These are phyloP conservation scores for Microchrysa polita DNA, from an alignment of 2,888 invertebrate species.

Conservation along the genomic window DNA sequence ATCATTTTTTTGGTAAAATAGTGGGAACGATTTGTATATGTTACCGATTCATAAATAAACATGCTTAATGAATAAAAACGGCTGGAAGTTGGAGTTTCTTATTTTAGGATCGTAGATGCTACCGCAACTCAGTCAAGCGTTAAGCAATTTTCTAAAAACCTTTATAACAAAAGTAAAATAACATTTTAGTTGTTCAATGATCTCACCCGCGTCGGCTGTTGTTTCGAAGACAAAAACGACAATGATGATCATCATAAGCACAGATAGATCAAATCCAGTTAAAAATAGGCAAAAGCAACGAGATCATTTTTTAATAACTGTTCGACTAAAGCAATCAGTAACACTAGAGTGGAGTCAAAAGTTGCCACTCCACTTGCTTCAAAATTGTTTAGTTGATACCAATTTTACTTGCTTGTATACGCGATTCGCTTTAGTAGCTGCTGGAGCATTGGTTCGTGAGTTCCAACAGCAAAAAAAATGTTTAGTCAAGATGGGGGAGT, in stretches of 20 bases:
- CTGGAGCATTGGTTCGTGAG: too few relatives aligned
- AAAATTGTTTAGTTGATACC: too few relatives aligned
- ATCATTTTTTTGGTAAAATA: too few relatives aligned
- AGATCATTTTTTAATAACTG: conserved; percentile 13
- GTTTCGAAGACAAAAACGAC: conserved; percentile 20
- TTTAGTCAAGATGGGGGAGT: background rate
- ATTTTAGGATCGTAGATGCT: too few relatives aligned
- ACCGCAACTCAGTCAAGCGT: conserved; percentile 20
- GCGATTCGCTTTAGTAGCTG: background rate
- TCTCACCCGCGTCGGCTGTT: conserved; percentile 10
- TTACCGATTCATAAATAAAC: too few relatives aligned
- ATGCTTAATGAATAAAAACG: too few relatives aligned
- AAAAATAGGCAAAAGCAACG: background rate
- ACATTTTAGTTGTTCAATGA: conserved; percentile 33
- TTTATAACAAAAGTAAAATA: background rate
- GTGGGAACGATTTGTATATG: too few relatives aligned
- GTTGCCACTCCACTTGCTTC: conserved; percentile 3
- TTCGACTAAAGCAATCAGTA: conserved; percentile 47
- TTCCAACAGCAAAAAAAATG: background rate
- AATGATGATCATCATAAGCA: conserved; percentile 32
- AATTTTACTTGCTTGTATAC: background rate
- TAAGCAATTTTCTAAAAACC: background rate
- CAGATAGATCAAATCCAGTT: conserved; percentile 3
- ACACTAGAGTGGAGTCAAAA: conserved; percentile 45
- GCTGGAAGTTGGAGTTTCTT: background rate